A percentile compares a stretch with the other conserved stretches of the same genome.
Evolutionary conservation across 1,140 invertebrate genomes (phyloP).

Genomic region (Nomia melanderi): DNA sequence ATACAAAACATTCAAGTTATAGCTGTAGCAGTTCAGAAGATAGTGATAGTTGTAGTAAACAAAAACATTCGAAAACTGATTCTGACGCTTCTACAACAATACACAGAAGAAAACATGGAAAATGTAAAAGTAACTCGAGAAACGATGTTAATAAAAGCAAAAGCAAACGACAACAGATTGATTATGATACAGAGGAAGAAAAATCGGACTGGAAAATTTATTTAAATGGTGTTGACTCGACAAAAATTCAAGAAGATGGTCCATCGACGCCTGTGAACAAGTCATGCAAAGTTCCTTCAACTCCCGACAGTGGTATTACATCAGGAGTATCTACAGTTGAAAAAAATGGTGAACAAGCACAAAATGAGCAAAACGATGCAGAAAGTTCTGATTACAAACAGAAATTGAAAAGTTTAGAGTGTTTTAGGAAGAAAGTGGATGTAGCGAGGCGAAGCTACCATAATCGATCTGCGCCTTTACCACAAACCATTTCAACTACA

Average conservation of each 20-base stretch:
- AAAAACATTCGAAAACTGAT: conserved; percentile 61
- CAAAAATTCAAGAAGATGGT: conserved; percentile 36
- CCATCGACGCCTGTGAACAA: conserved; percentile 64
- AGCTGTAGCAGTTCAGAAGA: conserved; percentile 61
- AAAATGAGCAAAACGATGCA: conserved; percentile 33
- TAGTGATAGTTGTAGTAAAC: conserved; percentile 46
- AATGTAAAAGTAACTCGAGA: conserved; percentile 54
- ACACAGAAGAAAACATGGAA: conserved; percentile 60
- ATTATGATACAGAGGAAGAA: conserved; percentile 33
- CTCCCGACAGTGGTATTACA: conserved; percentile 74
- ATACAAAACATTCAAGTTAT: conserved; percentile 65
- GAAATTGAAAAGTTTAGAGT: conserved; percentile 65
- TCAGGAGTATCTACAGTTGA: conserved; percentile 72
- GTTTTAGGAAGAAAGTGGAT: conserved; percentile 72
- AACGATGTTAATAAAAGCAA: conserved; percentile 44
- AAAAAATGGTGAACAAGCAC: conserved; percentile 58
- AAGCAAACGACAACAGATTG: conserved; percentile 56
- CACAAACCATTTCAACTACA: conserved; percentile 51
- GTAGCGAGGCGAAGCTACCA: conserved; percentile 70
- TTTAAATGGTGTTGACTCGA: conserved; percentile 32
- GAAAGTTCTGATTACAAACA: conserved; percentile 72
- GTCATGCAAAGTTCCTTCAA: conserved; percentile 59
- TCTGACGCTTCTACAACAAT: conserved; percentile 60
- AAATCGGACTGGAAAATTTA: conserved; percentile 22
- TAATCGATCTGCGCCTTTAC: conserved; percentile 62